A percentile compares a stretch with the other conserved stretches of the same genome.
These are phyloP conservation scores for Anthoscopus minutus DNA, from an alignment of 2,113 vertebrate genomes.

Conservation along the genomic window DNA sequence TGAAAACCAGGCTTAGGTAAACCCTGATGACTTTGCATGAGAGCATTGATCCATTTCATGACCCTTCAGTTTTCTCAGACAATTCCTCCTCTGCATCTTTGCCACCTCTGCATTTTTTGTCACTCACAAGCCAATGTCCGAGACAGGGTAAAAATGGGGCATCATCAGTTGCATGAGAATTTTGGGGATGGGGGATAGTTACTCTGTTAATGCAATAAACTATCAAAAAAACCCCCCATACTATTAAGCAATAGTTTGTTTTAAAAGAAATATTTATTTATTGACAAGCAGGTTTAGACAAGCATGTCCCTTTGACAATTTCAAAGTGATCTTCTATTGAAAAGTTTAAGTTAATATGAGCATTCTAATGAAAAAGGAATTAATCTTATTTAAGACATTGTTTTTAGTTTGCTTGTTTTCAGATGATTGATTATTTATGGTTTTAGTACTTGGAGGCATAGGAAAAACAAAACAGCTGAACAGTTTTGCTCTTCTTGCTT, in stretches of 20 bases:
- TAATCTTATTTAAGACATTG: not conserved
- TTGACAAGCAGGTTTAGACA: not conserved
- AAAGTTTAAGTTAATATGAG: not conserved
- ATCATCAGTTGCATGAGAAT: not conserved
- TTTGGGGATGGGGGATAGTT: not conserved
- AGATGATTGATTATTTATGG: not conserved
- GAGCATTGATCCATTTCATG: rapidly evolving
- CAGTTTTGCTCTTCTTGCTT: not conserved
- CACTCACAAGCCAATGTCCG: rapidly evolving
- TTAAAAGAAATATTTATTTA: not conserved
- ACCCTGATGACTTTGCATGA: not conserved
- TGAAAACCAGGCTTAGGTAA: not conserved
- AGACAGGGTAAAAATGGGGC: not conserved
- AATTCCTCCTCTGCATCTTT: not conserved
- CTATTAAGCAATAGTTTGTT: not conserved
- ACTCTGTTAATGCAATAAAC: not conserved
- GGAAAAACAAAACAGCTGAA: not conserved
- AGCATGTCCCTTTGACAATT: not conserved
- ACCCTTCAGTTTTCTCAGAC: not conserved
- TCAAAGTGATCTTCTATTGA: not conserved
- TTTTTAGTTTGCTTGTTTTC: not conserved
- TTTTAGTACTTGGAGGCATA: not conserved
- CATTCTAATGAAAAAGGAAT: not conserved
- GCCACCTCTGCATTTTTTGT: too few relatives aligned
- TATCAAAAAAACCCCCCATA: not conserved